Conservation (phyloP, 37 sponge, comb jelly and placozoan species). For the Crambe crambe region DNA sequence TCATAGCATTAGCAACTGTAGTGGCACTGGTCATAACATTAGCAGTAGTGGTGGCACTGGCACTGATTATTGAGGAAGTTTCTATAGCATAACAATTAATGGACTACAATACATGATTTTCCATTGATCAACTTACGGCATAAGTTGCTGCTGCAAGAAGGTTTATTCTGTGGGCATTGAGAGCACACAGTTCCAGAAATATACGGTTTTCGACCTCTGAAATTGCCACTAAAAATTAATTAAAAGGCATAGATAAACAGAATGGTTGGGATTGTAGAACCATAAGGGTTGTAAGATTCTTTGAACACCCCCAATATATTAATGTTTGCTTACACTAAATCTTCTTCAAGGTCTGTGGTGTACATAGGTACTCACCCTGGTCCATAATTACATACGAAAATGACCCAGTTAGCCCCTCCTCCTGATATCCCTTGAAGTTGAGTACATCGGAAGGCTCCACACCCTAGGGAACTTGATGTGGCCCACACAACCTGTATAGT, state of each 20-base stretch:
- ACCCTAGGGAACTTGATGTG: not conserved
- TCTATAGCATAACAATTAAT: too few relatives aligned
- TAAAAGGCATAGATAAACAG: too few relatives aligned
- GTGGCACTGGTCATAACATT: not conserved
- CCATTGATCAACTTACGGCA: constrained; percentile 20
- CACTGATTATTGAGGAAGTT: too few relatives aligned
- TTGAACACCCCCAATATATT: too few relatives aligned
- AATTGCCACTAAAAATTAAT: constrained; percentile 17
- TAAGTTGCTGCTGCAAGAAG: not conserved
- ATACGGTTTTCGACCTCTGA: not conserved
- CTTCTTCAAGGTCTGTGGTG: not conserved
- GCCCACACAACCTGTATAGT: not conserved
- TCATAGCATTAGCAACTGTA: too few relatives aligned
- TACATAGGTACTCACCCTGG: constrained; percentile 6
- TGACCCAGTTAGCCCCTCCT: not conserved
- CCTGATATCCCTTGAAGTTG: not conserved
- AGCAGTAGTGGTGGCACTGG: not conserved
- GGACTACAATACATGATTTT: too few relatives aligned
- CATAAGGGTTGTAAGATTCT: too few relatives aligned
- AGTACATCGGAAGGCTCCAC: not conserved
- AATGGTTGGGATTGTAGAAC: too few relatives aligned
- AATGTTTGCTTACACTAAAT: too few relatives aligned
- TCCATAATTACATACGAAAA: not conserved
- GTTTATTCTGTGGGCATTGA: not conserved
- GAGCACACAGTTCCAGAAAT: constrained; percentile 4